phyloP scores from a whole-genome alignment of 1,140 invertebrate species.

The Tetraneura akinire region DNA sequence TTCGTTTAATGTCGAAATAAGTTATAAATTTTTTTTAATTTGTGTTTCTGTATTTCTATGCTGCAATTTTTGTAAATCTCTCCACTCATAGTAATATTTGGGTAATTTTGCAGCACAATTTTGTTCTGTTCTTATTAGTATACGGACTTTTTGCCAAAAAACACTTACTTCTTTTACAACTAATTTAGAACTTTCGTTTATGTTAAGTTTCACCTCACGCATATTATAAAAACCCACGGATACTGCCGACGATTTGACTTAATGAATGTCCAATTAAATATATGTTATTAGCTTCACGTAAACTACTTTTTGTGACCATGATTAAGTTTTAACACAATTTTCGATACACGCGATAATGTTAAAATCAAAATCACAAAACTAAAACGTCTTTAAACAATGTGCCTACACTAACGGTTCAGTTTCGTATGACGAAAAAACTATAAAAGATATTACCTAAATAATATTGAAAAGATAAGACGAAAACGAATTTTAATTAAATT shows the following conservation, averaged over 20 bases:
- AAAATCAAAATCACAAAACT: too few relatives aligned
- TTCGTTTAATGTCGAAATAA: neutral
- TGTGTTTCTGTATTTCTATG: slow-evolving; percentile 8
- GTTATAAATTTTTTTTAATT: neutral
- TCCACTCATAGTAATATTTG: neutral
- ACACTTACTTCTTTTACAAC: neutral
- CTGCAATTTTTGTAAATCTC: neutral
- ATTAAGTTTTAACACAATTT: neutral
- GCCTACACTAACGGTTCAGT: too few relatives aligned
- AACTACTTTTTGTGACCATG: neutral
- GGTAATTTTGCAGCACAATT: neutral
- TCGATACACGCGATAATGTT: neutral
- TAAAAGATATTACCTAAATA: too few relatives aligned
- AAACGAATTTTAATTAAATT: too few relatives aligned
- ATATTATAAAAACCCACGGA: neutral
- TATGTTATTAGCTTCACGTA: neutral
- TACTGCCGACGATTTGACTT: neutral
- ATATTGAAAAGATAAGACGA: too few relatives aligned
- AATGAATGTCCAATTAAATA: neutral
- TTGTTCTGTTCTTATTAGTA: neutral
- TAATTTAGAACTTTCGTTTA: neutral
- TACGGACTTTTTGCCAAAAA: neutral
- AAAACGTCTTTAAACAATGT: too few relatives aligned
- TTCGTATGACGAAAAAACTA: too few relatives aligned
- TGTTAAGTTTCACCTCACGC: neutral